Base-by-base conservation (phyloP, 1,140 invertebrate genomes). In the Ostrea denselamellosa region DNA sequence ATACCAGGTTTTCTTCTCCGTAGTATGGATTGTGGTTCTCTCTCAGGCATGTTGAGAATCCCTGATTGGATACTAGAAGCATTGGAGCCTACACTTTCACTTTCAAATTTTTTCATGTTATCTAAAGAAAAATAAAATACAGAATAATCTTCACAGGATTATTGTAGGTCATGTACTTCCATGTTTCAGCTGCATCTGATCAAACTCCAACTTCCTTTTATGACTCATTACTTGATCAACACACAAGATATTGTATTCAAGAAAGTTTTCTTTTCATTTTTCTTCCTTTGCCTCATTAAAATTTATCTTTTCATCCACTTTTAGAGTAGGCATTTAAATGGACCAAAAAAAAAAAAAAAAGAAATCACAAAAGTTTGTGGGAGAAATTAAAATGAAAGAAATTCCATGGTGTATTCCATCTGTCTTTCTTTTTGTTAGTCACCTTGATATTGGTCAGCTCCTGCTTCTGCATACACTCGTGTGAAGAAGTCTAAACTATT, bases 391-490 rank as follows among this genome's bases (percentile, higher is more conserved):
- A 44, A 44, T 44, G 34, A 44, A 44, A 44, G 2, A 44, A 44
- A 44, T 44, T 44, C 2, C 34, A 44, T 44, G 34, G 2, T 44
- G 17, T 52, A 0, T 10, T 83, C 82, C 10, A 7, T 52, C 12
- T 8, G 9, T 52, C 82, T 54, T n/a, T 22, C 44, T 22, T 9
- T 54, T 51, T 51, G 19, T 58, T 17, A 56, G 17, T 44, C 87
- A 94, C 93, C 93, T 89, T 90, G 89, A 86, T 94, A 94, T 77
- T 94, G 93, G 34, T 93, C 91, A 86, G 92, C 92, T 53, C 93
- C 93, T 83, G 93, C 93, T 82, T 94, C 92, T 68, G 92, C 93
- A 92, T 94, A 94, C 2, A 94, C 85, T n/a, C 91, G 84, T 44
- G 94, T 91, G 91, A 94, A 94, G 68, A 91, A 92, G 86, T 93